A percentile compares a stretch with the other conserved stretches of the same genome.
These are phyloP conservation scores for Hypothenemus hampei DNA, from an alignment of 1,140 invertebrate genomes.

Conservation along the genomic window DNA sequence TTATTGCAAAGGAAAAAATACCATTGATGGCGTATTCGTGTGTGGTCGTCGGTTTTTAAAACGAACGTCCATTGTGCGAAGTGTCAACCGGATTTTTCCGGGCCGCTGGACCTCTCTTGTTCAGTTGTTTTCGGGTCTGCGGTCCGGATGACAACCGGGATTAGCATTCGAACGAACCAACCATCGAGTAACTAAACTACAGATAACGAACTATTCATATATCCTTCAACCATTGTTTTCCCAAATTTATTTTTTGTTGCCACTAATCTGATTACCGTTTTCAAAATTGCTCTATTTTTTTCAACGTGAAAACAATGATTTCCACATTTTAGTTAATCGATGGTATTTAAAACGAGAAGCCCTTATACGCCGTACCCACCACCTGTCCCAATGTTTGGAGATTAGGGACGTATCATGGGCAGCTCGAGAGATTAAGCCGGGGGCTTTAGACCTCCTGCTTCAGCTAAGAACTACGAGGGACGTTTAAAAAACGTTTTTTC, in stretches of 20 bases:
- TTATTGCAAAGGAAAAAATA: too few relatives aligned
- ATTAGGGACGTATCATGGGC: constrained; percentile 28
- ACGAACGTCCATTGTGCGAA: constrained; percentile 25
- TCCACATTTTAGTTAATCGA: constrained; percentile 22
- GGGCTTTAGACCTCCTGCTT: constrained; percentile 17
- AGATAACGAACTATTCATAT: too few relatives aligned
- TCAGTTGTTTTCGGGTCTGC: constrained; percentile 27
- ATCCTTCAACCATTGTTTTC: too few relatives aligned
- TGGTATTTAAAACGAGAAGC: constrained; percentile 21
- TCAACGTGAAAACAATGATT: too few relatives aligned
- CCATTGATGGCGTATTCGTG: too few relatives aligned
- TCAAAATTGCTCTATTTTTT: too few relatives aligned
- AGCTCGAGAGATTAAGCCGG: constrained; percentile 27
- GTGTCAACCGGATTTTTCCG: constrained; percentile 27
- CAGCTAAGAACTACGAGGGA: constrained; percentile 3
- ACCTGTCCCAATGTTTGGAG: constrained; percentile 28
- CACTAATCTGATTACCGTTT: too few relatives aligned
- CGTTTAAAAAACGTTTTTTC: constrained; percentile 23
- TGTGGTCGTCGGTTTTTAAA: constrained; percentile 14
- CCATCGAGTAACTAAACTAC: constrained; percentile 16
- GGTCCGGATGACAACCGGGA: constrained; percentile 28
- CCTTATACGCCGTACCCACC: constrained; percentile 14
- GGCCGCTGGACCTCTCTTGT: constrained; percentile 22
- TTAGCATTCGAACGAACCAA: constrained; percentile 22
- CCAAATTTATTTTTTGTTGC: too few relatives aligned